Evolutionary conservation across 2,797 vertebrate genomes (phyloP), one percentile per base, ranked within the genome.

Genomic region (Etheostoma nigrum): DNA sequence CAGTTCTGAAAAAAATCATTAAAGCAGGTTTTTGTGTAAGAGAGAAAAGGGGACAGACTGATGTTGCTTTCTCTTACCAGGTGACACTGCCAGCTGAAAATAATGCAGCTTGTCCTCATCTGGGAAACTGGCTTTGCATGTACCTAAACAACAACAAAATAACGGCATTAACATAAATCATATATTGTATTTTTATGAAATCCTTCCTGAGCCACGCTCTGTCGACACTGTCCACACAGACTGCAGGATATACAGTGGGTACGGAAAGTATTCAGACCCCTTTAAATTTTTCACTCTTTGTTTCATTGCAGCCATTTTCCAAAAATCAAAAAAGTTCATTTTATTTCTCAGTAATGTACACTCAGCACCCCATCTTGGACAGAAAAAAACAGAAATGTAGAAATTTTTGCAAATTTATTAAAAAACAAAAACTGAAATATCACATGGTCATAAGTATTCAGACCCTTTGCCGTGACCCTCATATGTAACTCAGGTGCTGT

Each of bases 71-170:
- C 6, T 75, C 87, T 97, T 97, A 99, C 98, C 98, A 95, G 98
- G 98, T 88, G 94, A 97, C 78, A 99, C 96, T 40, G 96, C 95
- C 84, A 99, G 95, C 82, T 98, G 96, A 91, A 99, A 99, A 92
- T 97, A 96, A 92, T 97, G 96, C 66, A 99, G 96, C 91, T 98
- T 98, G 95, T 99, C 97, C 79, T 97, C 97, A 74, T 99, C 98
- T 25, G 97, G 96, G 91, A 99, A 99, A 88, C 95, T 96, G 93
- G 99, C 96, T 96, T 97, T 97, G 93, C 98, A 99, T 4, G 98
- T 99, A 95, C 95, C 98, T 99, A 93, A 60, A 68, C 87, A 87
- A 1, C 12, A 61, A 69, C 11, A 66, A 21, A 59, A 77, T 21
- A 67, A 25, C 5, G 11, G 14, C 13, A 42, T 51, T 59, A 36